phyloP scores from a whole-genome alignment of 2,888 invertebrate species.

The Punctoribates punctum region DNA sequence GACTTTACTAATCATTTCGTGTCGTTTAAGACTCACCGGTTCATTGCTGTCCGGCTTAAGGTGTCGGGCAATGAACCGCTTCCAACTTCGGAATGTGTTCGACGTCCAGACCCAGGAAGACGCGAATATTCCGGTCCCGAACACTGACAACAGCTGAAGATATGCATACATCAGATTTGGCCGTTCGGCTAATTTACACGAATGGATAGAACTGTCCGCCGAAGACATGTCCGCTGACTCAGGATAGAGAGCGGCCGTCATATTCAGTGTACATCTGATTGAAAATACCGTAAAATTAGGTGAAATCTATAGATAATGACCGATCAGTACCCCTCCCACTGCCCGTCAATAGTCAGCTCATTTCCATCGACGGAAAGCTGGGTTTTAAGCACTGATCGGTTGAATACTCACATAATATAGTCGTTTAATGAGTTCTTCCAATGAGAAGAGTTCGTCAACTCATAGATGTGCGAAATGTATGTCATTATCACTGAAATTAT shows the following conservation, averaged over 20 bases:
- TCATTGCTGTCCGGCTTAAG: constrained; percentile 50
- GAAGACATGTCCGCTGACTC: neutral
- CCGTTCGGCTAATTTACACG: constrained; percentile 65
- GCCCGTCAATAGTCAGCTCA: no score
- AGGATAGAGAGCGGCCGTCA: constrained; percentile 40
- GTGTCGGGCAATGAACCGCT: constrained; percentile 62
- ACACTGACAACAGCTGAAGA: constrained; percentile 74
- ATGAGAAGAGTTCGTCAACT: constrained; percentile 67
- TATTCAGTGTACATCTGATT: constrained; percentile 46
- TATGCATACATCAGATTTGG: constrained; percentile 79
- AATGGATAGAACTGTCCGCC: constrained; percentile 34
- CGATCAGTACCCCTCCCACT: no score
- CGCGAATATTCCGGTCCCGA: constrained; percentile 79
- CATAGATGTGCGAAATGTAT: constrained; percentile 76
- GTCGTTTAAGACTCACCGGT: constrained; percentile 65
- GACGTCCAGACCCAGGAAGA: constrained; percentile 92
- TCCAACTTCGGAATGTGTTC: constrained; percentile 79
- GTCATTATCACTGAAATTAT: constrained; percentile 73
- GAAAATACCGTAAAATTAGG: neutral
- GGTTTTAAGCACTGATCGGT: neutral
- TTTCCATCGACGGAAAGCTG: neutral
- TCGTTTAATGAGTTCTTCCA: constrained; percentile 74
- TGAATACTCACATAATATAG: constrained; percentile 71
- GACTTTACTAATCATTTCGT: constrained; percentile 85
- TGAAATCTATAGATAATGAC: no score